These are phyloP conservation scores for Smittia sp. DNA, from an alignment of 2,888 invertebrate species.

Conservation along the genomic window DNA sequence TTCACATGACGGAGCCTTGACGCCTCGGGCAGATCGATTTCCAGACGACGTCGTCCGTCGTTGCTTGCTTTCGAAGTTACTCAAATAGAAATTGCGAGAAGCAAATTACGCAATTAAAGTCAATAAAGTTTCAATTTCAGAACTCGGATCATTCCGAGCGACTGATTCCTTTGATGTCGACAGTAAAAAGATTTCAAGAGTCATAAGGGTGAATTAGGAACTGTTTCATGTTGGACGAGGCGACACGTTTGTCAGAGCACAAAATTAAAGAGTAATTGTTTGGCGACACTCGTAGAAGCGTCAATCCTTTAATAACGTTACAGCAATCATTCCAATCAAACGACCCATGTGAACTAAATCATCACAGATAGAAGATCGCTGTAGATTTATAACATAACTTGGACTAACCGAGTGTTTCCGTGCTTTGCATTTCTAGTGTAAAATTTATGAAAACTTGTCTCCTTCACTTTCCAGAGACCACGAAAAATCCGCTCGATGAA, in stretches of 20 bases:
- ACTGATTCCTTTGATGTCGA: slow-evolving; percentile 25
- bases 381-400: no score
- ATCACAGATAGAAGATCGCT: no score
- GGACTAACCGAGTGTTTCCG: no score
- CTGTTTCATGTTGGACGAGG: not conserved
- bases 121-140: slow-evolving; percentile 38
- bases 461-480: no score
- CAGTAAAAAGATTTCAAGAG: slow-evolving; percentile 2
- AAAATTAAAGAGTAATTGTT: slow-evolving; percentile 25
- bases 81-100: not conserved
- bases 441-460: no score
- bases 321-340: not conserved
- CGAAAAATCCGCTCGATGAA: no score
- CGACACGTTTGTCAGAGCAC: slow-evolving; percentile 30
- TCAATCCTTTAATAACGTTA: slow-evolving; percentile 38
- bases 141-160: slow-evolving; percentile 26
- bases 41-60: not conserved
- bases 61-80: not conserved
- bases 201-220: slow-evolving; percentile 9
- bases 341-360: no score
- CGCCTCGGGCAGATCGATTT: slow-evolving; percentile 29
- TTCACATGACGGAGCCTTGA: not conserved
- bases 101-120: slow-evolving; percentile 16
- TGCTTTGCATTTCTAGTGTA: no score
- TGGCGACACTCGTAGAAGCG: not conserved